Evolutionary conservation across 2,113 vertebrate species (phyloP), one percentile per base, ranked within the genome.

Genomic region (Pelmatolapia mariae): DNA sequence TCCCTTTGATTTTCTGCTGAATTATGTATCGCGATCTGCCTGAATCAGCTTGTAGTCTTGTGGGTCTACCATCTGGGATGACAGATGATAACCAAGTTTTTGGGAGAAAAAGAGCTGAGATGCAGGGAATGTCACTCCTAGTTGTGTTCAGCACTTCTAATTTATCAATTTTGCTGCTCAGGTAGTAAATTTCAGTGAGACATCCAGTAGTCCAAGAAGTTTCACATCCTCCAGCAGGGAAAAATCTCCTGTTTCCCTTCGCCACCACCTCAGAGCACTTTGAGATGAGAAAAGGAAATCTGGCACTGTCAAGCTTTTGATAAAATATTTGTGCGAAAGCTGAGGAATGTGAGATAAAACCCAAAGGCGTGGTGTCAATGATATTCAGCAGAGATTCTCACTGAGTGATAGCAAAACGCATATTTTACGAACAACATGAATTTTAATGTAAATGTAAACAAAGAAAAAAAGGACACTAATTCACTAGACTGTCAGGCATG

Each of bases 61-160:
- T 91, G 90, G 91, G 92, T 94, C 90, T 90, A 90, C 86, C 94
- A 95, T 95, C 92, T 95, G 93, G 89, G 87, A 92, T 91, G 88
- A 88, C 94, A 95, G 95, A 94, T 90, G 93, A 94, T 94, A 88
- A 92, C 91, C 83, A 87, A 59, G 80, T 87, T 92, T 93, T 92
- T 92, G 59, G 43, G 53, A 85, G 81, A 68, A 78, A 93, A 94
- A 92, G 81, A 8, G 93, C 95, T 94, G 93, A 94, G 80, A 90
- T 66, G 59, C 57, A 56, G 59, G 54, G 82, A 94, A 92, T 90
- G 89, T 90, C 90, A 89, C 53, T 86, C 56, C 82, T 88, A 80
- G 83, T 92, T 89, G 84, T 89, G 87, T 91, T 95, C 89, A 91
- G 92, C 93, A 90, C 33, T 88, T 93, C 81, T 91, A 91, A 93